A percentile compares a stretch with the other conserved stretches of the same genome.
Evolutionary conservation across 2,113 vertebrate genomes (phyloP).

Genomic region (Eubucco bourcierii): DNA sequence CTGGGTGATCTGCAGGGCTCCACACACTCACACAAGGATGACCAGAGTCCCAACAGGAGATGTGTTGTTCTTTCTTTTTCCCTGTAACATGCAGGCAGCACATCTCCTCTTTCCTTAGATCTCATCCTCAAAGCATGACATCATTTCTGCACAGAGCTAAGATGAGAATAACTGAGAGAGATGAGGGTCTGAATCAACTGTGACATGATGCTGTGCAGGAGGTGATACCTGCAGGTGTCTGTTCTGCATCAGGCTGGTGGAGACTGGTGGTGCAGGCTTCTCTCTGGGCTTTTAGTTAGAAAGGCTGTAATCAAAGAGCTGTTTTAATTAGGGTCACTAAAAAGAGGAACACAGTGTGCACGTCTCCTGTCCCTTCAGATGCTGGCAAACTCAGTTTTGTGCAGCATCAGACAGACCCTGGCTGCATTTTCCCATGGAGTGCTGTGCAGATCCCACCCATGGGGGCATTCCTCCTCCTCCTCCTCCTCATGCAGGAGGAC

Average conservation of each 20-base stretch:
- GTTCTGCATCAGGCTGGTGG: not conserved
- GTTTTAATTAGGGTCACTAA: not conserved
- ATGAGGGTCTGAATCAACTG: not conserved
- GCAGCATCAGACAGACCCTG: not conserved
- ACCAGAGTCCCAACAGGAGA: not conserved
- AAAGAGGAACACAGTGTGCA: not conserved
- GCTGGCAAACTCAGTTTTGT: fast-evolving
- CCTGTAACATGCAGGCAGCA: not conserved
- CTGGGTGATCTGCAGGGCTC: not conserved
- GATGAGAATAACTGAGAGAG: not conserved
- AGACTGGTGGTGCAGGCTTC: not conserved
- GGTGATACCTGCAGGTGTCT: not conserved
- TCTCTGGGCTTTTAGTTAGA: not conserved
- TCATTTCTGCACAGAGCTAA: not conserved
- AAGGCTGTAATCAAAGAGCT: not conserved
- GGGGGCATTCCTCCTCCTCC: not conserved
- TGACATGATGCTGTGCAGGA: not conserved
- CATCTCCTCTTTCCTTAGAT: not conserved
- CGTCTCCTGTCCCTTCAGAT: not conserved
- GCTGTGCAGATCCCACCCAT: fast-evolving
- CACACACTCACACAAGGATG: not conserved
- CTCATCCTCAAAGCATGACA: not conserved
- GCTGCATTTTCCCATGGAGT: not conserved
- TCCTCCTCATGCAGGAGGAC: not conserved
- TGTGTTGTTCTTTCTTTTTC: not conserved